phyloP scores from a whole-genome alignment of 2,888 invertebrate species.

The Agrochola lota region DNA sequence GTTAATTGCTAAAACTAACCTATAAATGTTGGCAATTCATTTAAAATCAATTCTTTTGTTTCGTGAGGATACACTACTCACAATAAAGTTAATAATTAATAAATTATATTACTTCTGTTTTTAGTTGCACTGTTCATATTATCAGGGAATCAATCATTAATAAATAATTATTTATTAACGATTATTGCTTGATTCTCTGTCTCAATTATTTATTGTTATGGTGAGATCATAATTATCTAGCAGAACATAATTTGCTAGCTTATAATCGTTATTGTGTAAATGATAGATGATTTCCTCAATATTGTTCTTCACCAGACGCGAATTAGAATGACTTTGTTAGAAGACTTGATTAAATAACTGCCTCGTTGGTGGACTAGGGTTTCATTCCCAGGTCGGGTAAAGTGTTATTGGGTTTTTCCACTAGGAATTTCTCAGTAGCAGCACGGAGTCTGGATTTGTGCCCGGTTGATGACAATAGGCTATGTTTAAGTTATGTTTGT shows the following conservation, averaged over 20 bases:
- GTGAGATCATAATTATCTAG: conserved; percentile 22
- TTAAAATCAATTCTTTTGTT: background rate
- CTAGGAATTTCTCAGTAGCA: background rate
- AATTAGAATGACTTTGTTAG: background rate
- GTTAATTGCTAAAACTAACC: no score
- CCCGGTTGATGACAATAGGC: background rate
- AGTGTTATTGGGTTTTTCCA: background rate
- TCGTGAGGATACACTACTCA: background rate
- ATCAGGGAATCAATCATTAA: background rate
- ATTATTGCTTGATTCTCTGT: background rate
- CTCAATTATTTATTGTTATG: conserved; percentile 22
- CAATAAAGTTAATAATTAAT: background rate
- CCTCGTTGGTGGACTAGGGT: background rate
- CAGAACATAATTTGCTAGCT: conserved; percentile 19
- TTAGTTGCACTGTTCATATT: background rate
- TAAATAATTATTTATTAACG: background rate
- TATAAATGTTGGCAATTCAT: background rate
- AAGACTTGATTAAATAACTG: background rate
- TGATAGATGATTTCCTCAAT: conserved; percentile 27
- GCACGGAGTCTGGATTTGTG: background rate
- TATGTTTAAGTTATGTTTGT: no score
- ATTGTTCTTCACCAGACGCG: background rate
- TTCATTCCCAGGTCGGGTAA: background rate
- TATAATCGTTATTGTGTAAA: conserved; percentile 5
- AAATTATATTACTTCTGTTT: no score